Conservation (phyloP, 2,888 invertebrate genomes). For the Tetramorium bicarinatum region DNA sequence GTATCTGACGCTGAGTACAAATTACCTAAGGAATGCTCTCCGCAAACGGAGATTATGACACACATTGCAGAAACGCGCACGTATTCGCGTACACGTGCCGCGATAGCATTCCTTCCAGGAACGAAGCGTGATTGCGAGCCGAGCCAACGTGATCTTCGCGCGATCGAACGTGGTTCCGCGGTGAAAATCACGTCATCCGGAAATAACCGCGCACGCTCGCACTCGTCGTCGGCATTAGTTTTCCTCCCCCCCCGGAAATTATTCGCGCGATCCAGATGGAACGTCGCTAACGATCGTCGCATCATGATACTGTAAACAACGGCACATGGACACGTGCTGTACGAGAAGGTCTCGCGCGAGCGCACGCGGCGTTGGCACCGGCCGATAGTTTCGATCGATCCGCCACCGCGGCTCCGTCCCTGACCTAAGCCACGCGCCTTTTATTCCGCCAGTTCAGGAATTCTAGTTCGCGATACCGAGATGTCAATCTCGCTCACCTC, state of each 20-base stretch:
- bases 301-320: neutral
- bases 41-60: constrained; percentile 49
- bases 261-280: neutral
- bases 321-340: neutral
- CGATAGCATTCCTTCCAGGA: constrained; percentile 17
- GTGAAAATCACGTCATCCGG: constrained; percentile 12
- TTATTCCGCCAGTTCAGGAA: constrained; percentile 37
- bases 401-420: constrained; percentile 62
- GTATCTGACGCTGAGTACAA: constrained; percentile 26
- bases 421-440: constrained; percentile 66
- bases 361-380: constrained; percentile 35
- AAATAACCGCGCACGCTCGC: neutral
- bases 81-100: constrained; percentile 23
- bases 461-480: constrained; percentile 39
- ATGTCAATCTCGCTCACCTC: constrained; percentile 34
- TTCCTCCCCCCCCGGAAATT: neutral
- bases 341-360: neutral
- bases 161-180: neutral
- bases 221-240: neutral
- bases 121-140: constrained; percentile 12
- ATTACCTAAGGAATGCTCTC: constrained; percentile 58
- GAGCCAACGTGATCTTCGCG: neutral
- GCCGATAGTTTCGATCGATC: constrained; percentile 66
- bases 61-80: constrained; percentile 23
- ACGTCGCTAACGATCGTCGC: neutral